Conservation (phyloP, 1,140 invertebrate genomes). For the Zaprionus camerounensis region DNA sequence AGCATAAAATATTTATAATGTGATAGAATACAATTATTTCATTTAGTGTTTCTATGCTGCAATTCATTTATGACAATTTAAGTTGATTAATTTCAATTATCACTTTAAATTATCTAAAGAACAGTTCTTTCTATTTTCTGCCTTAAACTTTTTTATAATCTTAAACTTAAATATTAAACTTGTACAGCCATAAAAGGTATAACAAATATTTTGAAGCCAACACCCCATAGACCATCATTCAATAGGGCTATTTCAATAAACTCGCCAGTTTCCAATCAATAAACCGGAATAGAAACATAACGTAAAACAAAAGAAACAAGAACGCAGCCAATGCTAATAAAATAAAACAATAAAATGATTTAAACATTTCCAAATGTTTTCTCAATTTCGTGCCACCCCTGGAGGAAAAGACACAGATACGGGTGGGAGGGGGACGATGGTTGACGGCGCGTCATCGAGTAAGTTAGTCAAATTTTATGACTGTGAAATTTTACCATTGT, state of each 20-base stretch:
- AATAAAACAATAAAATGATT: conserved; percentile 68
- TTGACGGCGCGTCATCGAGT: conserved; percentile 15
- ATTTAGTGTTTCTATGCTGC: too few relatives aligned
- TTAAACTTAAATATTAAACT: background rate
- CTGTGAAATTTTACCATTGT: conserved; percentile 79
- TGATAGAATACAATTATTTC: too few relatives aligned
- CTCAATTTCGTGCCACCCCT: conserved; percentile 61
- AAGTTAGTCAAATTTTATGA: conserved; percentile 75
- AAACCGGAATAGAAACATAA: conserved; percentile 6
- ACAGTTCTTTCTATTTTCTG: too few relatives aligned
- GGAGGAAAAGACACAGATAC: background rate
- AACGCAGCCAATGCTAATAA: conserved; percentile 35
- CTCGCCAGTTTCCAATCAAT: background rate
- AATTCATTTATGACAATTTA: too few relatives aligned
- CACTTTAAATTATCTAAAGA: too few relatives aligned
- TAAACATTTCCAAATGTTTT: conserved; percentile 73
- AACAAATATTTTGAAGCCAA: background rate
- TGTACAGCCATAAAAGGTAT: background rate
- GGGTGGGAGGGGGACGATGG: background rate
- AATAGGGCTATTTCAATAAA: background rate
- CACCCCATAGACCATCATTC: background rate
- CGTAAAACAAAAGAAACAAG: conserved; percentile 44
- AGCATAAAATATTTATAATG: background rate
- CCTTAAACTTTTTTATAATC: background rate
- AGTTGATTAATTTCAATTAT: too few relatives aligned